These are phyloP conservation scores for Zeuzera pyrina DNA, from an alignment of 2,888 invertebrate species.

Conservation along the genomic window DNA sequence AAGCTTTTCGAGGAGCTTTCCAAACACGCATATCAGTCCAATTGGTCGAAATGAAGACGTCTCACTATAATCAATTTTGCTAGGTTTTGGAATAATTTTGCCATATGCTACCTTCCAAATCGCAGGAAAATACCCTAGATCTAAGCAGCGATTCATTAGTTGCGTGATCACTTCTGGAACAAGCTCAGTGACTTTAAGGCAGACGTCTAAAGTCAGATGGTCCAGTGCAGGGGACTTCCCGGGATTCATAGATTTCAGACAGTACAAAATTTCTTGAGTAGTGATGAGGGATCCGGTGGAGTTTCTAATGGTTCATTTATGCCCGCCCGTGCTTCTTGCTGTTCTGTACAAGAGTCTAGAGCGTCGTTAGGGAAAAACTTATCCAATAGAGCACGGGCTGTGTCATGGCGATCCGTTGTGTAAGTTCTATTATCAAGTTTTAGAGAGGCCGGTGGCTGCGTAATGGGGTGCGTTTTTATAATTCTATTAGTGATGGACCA, in stretches of 20 bases:
- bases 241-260: not conserved
- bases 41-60: not conserved
- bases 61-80: not conserved
- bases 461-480: not conserved
- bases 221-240: not conserved
- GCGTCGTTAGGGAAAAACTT: not conserved
- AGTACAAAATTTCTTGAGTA: not conserved
- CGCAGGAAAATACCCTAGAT: not conserved
- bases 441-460: not conserved
- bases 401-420: not conserved
- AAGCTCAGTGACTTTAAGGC: not conserved
- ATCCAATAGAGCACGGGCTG: not conserved
- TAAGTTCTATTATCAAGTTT: not conserved
- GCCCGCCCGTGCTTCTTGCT: too few species aligned
- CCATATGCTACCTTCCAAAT: not conserved
- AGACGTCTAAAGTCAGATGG: conserved; percentile 1
- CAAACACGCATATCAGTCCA: not conserved
- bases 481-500: not conserved
- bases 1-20: conserved; percentile 1
- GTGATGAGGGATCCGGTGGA: not conserved
- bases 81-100: conserved; percentile 2
- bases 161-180: not conserved
- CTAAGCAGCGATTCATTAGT: not conserved
- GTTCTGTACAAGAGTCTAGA: too few species aligned
- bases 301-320: too few species aligned